These are phyloP conservation scores for Pristionchus exspectatus DNA, from an alignment of 2,888 invertebrate genomes.

Conservation along the genomic window DNA sequence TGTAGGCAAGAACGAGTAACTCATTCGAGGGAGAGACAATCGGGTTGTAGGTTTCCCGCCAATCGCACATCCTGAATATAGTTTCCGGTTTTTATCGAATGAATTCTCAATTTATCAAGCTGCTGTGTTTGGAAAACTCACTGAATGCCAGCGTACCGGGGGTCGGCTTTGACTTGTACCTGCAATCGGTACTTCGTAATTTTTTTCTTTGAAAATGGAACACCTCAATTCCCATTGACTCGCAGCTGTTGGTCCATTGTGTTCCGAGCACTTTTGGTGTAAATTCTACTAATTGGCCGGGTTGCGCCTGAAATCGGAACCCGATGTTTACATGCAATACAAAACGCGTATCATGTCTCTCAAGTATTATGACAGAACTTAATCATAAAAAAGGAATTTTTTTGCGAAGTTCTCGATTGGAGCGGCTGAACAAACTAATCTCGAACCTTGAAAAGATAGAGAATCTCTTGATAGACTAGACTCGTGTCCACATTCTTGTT, in stretches of 20 bases:
- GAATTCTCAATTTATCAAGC: not conserved
- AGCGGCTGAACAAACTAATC: not conserved
- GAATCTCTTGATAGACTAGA: not conserved
- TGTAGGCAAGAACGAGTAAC: slow-evolving; percentile 27
- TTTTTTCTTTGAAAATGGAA: not conserved
- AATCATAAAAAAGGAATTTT: no score
- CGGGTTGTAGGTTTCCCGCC: not conserved
- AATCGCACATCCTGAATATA: slow-evolving; percentile 36
- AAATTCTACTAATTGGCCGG: slow-evolving; percentile 22
- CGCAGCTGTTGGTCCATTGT: slow-evolving; percentile 53
- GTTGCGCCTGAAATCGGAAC: slow-evolving; percentile 17
- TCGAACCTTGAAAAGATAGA: slow-evolving; percentile 11
- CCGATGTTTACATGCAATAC: not conserved
- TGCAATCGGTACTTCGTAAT: not conserved
- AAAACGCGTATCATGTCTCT: no score
- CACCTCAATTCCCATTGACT: slow-evolving; percentile 46
- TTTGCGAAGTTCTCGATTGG: not conserved
- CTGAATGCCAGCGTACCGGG: slow-evolving; percentile 30
- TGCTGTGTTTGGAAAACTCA: not conserved
- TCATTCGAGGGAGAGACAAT: not conserved
- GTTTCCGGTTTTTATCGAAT: not conserved
- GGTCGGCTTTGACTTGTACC: slow-evolving; percentile 26
- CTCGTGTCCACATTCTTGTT: slow-evolving; percentile 22
- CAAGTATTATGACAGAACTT: no score
- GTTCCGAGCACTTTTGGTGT: slow-evolving; percentile 39